Conservation (phyloP, 2,888 invertebrate genomes). For the Minunthozetes semirufus region DNA sequence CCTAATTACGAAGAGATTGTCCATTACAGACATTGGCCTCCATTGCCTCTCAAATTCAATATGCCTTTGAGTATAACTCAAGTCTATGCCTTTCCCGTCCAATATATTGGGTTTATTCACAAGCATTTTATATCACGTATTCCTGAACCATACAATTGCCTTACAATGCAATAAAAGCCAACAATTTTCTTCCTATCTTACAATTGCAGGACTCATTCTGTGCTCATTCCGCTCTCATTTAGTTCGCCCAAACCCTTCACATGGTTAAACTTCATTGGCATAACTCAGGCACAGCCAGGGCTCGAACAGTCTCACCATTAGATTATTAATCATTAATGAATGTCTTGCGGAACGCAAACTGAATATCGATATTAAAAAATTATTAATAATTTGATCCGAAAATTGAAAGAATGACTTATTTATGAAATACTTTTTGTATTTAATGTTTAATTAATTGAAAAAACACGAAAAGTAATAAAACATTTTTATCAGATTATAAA, state of each 20-base stretch:
- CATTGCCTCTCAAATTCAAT: slow-evolving; percentile 12
- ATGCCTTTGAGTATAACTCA: slow-evolving; percentile 16
- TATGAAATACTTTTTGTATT: background rate
- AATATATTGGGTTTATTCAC: slow-evolving; percentile 5
- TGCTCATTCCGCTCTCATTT: background rate
- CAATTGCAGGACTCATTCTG: slow-evolving; percentile 11
- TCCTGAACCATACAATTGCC: background rate
- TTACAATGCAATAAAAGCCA: slow-evolving; percentile 19
- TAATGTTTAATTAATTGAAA: slow-evolving; percentile 3
- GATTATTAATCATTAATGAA: background rate
- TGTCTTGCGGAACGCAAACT: background rate
- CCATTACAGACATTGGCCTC: slow-evolving; percentile 19
- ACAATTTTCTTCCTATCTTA: slow-evolving; percentile 24
- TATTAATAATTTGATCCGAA: background rate
- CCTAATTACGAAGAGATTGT: slow-evolving; percentile 30
- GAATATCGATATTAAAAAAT: background rate
- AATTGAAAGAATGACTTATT: background rate
- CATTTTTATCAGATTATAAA: background rate
- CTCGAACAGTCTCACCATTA: background rate
- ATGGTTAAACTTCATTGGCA: background rate
- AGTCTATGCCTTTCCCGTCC: background rate
- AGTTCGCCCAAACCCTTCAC: background rate
- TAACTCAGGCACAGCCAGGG: background rate
- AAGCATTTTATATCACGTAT: slow-evolving; percentile 25
- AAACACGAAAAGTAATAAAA: background rate